These are phyloP conservation scores for Barnardius zonarius DNA, from an alignment of 2,113 vertebrate genomes.

Conservation along the genomic window DNA sequence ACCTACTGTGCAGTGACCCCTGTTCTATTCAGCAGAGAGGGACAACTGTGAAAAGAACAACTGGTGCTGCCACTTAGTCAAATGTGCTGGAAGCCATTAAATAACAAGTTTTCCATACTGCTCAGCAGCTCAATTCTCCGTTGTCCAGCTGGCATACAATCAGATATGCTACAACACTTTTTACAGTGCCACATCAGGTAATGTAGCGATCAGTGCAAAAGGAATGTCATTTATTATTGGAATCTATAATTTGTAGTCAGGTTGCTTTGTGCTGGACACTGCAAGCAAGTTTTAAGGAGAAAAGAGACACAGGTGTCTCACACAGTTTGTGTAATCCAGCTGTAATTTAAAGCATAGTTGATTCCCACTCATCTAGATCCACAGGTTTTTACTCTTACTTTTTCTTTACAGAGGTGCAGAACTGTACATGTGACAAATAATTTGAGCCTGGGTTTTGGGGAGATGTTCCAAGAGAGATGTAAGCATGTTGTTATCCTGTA, in stretches of 20 bases:
- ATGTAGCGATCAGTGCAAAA: not conserved
- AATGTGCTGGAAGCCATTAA: not conserved
- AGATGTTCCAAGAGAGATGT: not conserved
- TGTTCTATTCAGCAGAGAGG: not conserved
- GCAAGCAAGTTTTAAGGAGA: not conserved
- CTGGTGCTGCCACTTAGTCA: not conserved
- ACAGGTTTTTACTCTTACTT: not conserved
- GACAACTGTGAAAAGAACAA: not conserved
- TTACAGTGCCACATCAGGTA: not conserved
- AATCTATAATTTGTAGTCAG: not conserved
- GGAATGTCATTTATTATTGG: not conserved
- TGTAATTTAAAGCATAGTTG: not conserved
- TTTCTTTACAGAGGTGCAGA: not conserved
- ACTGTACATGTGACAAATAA: not conserved
- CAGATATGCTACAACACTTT: not conserved
- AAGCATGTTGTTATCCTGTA: not conserved
- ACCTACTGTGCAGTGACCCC: not conserved
- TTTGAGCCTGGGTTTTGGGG: not conserved
- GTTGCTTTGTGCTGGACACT: not conserved
- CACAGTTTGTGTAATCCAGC: not conserved
- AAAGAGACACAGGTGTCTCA: not conserved
- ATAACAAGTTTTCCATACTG: not conserved
- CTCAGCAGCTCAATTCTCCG: not conserved
- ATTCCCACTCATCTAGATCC: not conserved
- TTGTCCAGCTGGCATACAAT: not conserved